Evolutionary conservation across 2,113 vertebrate species (phyloP), one percentile per base, ranked within the genome.

Genomic region (Sphaerodactylus townsendi): DNA sequence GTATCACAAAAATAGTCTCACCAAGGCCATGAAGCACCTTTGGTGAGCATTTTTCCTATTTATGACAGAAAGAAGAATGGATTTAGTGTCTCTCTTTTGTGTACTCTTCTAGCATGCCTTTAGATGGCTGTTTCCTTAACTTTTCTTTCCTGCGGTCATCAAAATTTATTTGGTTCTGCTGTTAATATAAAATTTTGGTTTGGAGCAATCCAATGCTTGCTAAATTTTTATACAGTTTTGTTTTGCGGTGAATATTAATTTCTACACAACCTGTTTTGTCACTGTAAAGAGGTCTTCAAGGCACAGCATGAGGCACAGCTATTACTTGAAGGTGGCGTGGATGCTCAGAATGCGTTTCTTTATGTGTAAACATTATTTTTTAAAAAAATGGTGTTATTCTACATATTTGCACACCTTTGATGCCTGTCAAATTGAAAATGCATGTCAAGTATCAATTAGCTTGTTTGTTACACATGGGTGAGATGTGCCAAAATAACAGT

Each of bases 241-340:
- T 88, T 88, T 75, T 0, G 30, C 91, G 93, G 77, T 79, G 80
- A 91, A 82, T 70, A 92, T 81, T 92, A 90, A 90, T 92, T 88
- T 93, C 93, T 93, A 89, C 92, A 92, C 90, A 93, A 89, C 88
- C 91, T 80, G 79, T 93, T 94, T 92, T 94, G 85, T 86, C 87
- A 90, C 89, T 90, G 86, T 92, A 92, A 95, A 93, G 87, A 94
- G 79, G 85, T 92, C 90, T 93, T 94, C 85, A 92, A 86, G 68
- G 81, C 91, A 92, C 89, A 93, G 92, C 92, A 84, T 92, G 87
- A 90, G 92, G 92, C 77, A 90, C 92, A 82, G 86, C 88, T 92
- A 85, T 93, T 94, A 90, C 93, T 93, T 92, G 86, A 90, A 87
- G 90, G 90, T 85, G 85, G 82, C 85, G 66, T 89, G 85, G 79